Evolutionary conservation across 2,797 vertebrate genomes (phyloP).

Genomic region (Sciurus carolinensis): DNA sequence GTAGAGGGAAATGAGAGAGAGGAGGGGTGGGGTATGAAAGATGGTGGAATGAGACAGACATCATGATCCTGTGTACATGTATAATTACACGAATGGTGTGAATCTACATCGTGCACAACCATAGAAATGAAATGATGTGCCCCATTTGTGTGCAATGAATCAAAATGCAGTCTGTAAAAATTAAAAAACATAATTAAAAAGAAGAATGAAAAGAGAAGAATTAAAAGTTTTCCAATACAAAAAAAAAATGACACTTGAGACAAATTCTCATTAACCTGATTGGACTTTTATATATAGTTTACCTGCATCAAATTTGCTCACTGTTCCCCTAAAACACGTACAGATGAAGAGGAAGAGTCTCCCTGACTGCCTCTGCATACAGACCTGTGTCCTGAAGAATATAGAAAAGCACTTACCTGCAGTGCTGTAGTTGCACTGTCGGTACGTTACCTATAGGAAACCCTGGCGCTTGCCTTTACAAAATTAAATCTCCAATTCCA

Average conservation of each 20-base stretch:
- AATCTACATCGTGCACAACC: too few species aligned
- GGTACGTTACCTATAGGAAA: background rate
- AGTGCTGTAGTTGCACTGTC: rapidly evolving
- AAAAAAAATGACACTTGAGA: background rate
- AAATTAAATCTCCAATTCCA: background rate
- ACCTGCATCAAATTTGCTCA: background rate
- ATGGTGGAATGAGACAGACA: too few species aligned
- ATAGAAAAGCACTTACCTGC: background rate
- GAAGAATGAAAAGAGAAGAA: background rate
- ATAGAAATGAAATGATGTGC: too few species aligned
- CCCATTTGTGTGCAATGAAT: too few species aligned
- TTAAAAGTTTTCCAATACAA: background rate
- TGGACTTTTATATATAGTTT: background rate
- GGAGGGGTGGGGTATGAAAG: too few species aligned
- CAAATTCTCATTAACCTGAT: background rate
- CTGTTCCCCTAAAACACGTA: background rate
- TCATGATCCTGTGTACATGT: too few species aligned
- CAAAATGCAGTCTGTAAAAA: too few species aligned
- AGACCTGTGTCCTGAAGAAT: background rate
- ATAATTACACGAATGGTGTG: too few species aligned
- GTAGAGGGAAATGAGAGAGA: too few species aligned
- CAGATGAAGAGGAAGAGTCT: background rate
- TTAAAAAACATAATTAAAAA: too few species aligned
- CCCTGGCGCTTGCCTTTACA: background rate
- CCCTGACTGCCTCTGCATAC: background rate